Conservation (phyloP, 1,140 invertebrate genomes). For the Pseudomyrmex gracilis region DNA sequence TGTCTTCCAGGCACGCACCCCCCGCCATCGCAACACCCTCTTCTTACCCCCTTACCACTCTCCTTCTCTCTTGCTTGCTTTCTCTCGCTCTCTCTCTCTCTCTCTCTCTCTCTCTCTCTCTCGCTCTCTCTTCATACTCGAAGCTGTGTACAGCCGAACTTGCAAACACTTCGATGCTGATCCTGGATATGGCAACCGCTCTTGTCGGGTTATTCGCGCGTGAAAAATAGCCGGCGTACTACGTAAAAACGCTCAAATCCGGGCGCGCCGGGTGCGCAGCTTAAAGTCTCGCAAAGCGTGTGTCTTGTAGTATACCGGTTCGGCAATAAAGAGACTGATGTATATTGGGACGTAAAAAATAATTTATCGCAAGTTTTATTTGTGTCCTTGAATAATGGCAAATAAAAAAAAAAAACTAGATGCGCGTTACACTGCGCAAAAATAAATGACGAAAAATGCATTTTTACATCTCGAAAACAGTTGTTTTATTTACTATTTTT, state of each 20-base stretch:
- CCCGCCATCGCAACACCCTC: conserved; percentile 5
- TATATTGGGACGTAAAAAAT: conserved; percentile 22
- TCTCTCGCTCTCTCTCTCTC: background rate
- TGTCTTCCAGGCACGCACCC: conserved; percentile 74
- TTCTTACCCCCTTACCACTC: conserved; percentile 10
- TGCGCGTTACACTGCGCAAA: background rate
- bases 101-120: background rate
- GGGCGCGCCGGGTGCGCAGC: background rate
- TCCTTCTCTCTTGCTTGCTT: background rate
- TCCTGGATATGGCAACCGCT: conserved; percentile 39
- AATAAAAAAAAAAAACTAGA: background rate
- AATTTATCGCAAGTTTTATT: conserved; percentile 28
- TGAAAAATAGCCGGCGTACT: conserved; percentile 27
- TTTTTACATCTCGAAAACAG: too few species aligned
- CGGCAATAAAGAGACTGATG: conserved; percentile 9
- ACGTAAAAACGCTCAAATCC: conserved; percentile 19
- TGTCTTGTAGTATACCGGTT: background rate
- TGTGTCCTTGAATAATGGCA: background rate
- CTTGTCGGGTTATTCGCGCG: conserved; percentile 32
- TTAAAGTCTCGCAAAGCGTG: conserved; percentile 22
- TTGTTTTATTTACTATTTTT: background rate
- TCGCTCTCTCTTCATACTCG: background rate
- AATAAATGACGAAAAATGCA: too few species aligned
- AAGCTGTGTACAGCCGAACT: conserved; percentile 26
- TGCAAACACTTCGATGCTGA: conserved; percentile 18